Conservation (phyloP, 2,113 vertebrate genomes). For the Anser cygnoides region DNA sequence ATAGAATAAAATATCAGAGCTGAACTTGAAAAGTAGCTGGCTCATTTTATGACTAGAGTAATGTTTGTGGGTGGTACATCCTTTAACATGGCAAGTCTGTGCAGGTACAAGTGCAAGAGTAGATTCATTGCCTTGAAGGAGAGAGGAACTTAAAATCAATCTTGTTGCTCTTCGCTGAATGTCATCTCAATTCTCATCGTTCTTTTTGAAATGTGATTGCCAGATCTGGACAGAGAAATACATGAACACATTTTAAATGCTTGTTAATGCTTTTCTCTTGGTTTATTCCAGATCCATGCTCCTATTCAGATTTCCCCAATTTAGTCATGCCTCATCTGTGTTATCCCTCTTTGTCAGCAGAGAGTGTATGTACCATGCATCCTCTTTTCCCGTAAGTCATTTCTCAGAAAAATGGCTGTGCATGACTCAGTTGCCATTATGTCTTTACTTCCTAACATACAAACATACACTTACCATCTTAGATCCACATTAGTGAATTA, state of each 20-base stretch:
- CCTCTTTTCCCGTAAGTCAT: not conserved
- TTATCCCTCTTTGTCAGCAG: not conserved
- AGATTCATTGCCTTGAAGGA: not conserved
- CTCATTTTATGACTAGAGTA: constrained; percentile 26
- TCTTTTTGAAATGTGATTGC: not conserved
- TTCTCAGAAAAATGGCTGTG: not conserved
- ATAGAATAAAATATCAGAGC: constrained; percentile 25
- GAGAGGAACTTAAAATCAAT: not conserved
- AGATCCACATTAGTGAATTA: not conserved
- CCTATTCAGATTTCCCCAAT: not conserved
- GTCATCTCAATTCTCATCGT: not conserved
- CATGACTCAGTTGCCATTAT: not conserved
- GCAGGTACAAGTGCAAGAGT: not conserved
- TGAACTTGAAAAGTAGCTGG: constrained; percentile 36
- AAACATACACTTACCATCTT: not conserved
- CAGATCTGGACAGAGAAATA: not conserved
- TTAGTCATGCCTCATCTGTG: not conserved
- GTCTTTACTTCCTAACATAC: not conserved
- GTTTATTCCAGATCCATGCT: not conserved
- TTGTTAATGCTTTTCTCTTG: not conserved
- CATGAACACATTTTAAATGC: not conserved
- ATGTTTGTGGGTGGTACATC: not conserved
- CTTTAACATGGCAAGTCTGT: not conserved
- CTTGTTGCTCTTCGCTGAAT: not conserved
- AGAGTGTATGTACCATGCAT: not conserved